Percentiles rank a stretch among this genome's conserved stretches.
Conservation (phyloP, 2,888 invertebrate species). For the Phanerotoma sp. region DNA sequence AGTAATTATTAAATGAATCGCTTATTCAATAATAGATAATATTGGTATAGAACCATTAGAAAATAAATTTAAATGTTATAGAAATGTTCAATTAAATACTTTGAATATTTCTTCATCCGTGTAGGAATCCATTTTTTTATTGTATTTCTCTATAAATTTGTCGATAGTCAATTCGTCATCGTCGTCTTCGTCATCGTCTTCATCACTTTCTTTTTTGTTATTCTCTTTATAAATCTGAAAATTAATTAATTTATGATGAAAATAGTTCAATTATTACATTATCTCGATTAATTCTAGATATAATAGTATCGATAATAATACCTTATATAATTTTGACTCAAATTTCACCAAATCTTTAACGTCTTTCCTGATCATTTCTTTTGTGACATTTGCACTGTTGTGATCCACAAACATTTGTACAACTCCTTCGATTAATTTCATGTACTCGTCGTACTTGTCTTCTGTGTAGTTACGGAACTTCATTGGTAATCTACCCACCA, state of each 20-base stretch:
- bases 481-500: conserved; percentile 4
- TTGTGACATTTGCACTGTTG: conserved; percentile 28
- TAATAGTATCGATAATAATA: conserved; percentile 7
- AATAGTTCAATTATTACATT: too few relatives aligned
- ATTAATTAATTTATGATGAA: neutral
- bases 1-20: too few relatives aligned
- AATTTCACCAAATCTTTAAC: conserved; percentile 36
- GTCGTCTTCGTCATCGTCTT: conserved; percentile 5
- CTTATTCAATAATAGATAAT: too few relatives aligned
- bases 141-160: too few relatives aligned
- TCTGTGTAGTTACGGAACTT: conserved; percentile 24
- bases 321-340: conserved; percentile 29
- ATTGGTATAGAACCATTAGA: too few relatives aligned
- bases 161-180: too few relatives aligned
- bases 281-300: too few relatives aligned
- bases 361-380: conserved; percentile 31
- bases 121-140: too few relatives aligned
- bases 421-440: conserved; percentile 26
- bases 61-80: too few relatives aligned
- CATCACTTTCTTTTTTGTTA: neutral
- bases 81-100: too few relatives aligned
- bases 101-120: conserved; percentile 11
- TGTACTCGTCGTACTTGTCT: conserved; percentile 27
- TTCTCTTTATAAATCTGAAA: neutral
- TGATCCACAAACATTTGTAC: conserved; percentile 30